Conservation (phyloP, 2,888 invertebrate species). For the Acanthosepion esculentum region DNA sequence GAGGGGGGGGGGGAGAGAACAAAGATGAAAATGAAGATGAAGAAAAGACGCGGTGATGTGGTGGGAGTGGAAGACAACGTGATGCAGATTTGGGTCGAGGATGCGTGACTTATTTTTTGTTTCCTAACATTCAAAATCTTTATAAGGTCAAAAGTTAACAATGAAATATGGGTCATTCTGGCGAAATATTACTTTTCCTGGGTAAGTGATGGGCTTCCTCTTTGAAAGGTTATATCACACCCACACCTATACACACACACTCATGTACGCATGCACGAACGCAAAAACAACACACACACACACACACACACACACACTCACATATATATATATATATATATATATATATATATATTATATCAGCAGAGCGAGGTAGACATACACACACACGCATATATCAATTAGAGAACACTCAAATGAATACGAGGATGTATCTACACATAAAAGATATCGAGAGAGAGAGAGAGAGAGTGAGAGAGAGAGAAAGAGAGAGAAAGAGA, state of each 20-base stretch:
- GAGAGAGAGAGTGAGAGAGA: too few relatives aligned
- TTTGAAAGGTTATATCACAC: not conserved
- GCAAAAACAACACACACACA: not conserved
- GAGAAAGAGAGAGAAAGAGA: too few relatives aligned
- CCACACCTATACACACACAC: not conserved
- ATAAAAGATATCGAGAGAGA: too few relatives aligned
- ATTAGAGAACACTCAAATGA: too few relatives aligned
- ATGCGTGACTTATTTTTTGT: conserved; percentile 33
- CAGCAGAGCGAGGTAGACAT: too few relatives aligned
- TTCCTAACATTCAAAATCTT: conserved; percentile 20
- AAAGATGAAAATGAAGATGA: not conserved
- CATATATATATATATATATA: too few relatives aligned
- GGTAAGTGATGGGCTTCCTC: not conserved
- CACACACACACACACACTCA: not conserved
- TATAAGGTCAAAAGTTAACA: not conserved
- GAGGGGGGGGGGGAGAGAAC: not conserved
- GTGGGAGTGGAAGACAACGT: not conserved
- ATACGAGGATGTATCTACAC: too few relatives aligned
- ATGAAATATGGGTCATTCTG: not conserved
- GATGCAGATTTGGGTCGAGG: not conserved
- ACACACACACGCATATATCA: too few relatives aligned
- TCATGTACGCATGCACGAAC: too few relatives aligned
- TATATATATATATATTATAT: too few relatives aligned
- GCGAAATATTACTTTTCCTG: not conserved
- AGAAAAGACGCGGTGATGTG: not conserved